Evolutionary conservation across 2,888 invertebrate genomes (phyloP).

Genomic region (Hyposoter didymator): DNA sequence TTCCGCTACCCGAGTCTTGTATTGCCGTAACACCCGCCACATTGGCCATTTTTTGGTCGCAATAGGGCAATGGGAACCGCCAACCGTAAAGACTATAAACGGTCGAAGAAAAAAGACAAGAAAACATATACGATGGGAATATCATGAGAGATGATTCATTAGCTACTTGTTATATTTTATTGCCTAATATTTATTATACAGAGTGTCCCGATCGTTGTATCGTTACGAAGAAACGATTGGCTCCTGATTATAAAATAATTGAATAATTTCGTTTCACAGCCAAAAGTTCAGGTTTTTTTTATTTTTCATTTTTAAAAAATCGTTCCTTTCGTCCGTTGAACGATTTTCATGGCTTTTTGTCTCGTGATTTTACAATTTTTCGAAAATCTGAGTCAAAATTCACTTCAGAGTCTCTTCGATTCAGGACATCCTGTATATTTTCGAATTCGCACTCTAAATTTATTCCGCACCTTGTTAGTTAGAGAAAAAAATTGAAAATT

Average conservation of each 20-base stretch:
- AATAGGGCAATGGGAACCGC: conserved; percentile 98
- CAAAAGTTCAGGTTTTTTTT: not conserved
- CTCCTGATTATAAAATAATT: not conserved
- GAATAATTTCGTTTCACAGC: not conserved
- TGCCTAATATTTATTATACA: not conserved
- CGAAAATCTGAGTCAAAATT: not conserved
- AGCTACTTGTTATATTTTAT: not conserved
- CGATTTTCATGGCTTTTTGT: not conserved
- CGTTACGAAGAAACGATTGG: not conserved
- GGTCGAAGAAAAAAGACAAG: conserved; percentile 78
- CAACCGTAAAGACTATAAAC: conserved; percentile 95
- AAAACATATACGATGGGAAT: conserved; percentile 63
- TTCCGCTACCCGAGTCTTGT: conserved; percentile 84
- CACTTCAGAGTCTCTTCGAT: not conserved
- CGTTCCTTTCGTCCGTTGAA: too few relatives aligned
- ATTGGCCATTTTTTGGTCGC: conserved; percentile 93
- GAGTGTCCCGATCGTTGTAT: not conserved
- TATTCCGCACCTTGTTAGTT: not conserved
- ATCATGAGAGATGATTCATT: conserved; percentile 37
- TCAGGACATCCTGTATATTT: not conserved
- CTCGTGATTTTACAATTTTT: not conserved
- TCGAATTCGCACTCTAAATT: not conserved
- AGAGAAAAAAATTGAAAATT: not conserved
- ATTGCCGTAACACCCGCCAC: conserved; percentile 84
- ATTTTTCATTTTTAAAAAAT: too few relatives aligned